Evolutionary conservation across 2,888 invertebrate species (phyloP), one percentile per base, ranked within the genome.

Genomic region (Furcula furcula): DNA sequence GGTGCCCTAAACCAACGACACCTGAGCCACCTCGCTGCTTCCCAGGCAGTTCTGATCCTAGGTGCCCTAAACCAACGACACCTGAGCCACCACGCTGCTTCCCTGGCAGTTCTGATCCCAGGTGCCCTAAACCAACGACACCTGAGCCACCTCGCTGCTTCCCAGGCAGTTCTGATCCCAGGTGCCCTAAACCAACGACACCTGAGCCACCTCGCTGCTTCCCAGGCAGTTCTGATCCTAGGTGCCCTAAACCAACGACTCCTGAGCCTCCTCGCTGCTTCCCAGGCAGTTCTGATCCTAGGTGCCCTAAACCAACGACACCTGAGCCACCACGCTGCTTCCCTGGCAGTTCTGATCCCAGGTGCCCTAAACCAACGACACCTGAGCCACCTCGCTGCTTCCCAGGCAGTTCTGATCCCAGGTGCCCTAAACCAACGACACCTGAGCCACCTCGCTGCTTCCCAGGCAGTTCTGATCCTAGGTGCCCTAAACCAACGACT

Each of bases 231-330:
- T 53, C 42, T 0, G 76, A 77, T 42, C 65, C 71, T 41, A 27
- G 73, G 47, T 34, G 66, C 66, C 34, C 57, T 11, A 22, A 71
- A 72, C 57, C 74, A 52, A 31, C 53, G 55, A 40, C 77, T 21
- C 70, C 67, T 1, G 48, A 34, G 29, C 20, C 67, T 50, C 48
- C 67, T 45, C 40, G 48, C 36, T 49, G 56, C 32, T 55, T 39
- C 38, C 52, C 54, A 54, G 76, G 58, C 0, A 55, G 43, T 2
- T 44, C 42, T 0, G 75, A 77, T 41, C 65, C 71, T 40, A 26
- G 73, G 46, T 34, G 66, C 66, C 34, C 57, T 11, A 19, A 70
- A 72, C 57, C 74, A 54, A 31, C 53, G 55, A 40, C 77, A 22
- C 70, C 67, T 1, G 48, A 33, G 29, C 22, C 66, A 51, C 48